Evolutionary conservation across 1,140 invertebrate species (phyloP), one percentile per base, ranked within the genome.

Genomic region (Helicoverpa zea): DNA sequence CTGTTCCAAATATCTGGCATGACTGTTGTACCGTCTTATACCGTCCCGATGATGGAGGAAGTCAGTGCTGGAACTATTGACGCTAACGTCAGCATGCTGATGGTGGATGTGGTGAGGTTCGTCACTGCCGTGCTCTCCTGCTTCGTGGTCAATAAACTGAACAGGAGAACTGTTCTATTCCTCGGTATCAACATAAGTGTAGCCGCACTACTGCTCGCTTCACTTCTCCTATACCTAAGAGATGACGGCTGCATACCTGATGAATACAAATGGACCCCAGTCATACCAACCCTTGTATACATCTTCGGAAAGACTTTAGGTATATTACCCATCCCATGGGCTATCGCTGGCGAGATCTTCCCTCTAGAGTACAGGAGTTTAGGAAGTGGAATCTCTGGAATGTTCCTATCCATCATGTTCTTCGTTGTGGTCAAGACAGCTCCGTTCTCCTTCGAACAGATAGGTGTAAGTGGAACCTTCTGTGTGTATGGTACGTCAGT

Each of bases 391-490:
- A 92, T 96, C 63, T 95, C 96, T 52, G 95, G 96, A 13, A 95
- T 96, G 87, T 95, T 96, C 54, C 95, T 96, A 16, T 97, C 97
- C 81, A 86, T 96, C 3, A 96, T 95, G 89, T 96, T 96, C 51
- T 97, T 97, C 86, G 85, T 96, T 13, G 95, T 97, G 0, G 97
- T 97, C 3, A 97, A 97, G 86, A 95, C 96, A 61, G 97, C 96
- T 63, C 95, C 95, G 2, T 88, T 90, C 0, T 87, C 97, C 7
- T 95, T 96, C 79, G 83, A 89, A 13, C 70, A 88, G 3, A 94
- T 97, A 12, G 96, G 96, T 0, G 89, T 95, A 9, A 94, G 92
- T 35, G 96, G 95, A 2, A 95, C 96, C 9, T 97, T 97, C 90
- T 96, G 95, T 83, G 87, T 97, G 47, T 97, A 96, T 88, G 96